phyloP scores from a whole-genome alignment of 2,113 vertebrate species.

The Apaloderma vittatum region DNA sequence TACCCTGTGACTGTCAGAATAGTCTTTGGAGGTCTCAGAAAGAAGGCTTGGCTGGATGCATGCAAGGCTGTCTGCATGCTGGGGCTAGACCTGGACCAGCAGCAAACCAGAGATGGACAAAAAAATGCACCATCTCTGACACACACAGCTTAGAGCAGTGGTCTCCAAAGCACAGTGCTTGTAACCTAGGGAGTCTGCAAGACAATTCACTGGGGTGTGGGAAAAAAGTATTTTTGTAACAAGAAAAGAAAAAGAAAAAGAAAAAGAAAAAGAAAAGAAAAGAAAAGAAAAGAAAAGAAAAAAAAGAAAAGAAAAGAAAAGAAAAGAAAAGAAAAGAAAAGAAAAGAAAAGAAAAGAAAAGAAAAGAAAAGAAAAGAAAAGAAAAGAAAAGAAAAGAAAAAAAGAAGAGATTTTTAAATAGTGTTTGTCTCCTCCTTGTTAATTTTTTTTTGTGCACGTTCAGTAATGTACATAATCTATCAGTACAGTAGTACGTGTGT shows the following conservation, averaged over 20 bases:
- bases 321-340: too few species aligned
- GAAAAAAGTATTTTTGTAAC: not conserved
- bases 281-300: not conserved
- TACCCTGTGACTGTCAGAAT: not conserved
- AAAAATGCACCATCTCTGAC: not conserved
- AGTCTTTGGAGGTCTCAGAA: not conserved
- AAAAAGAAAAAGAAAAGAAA: not conserved
- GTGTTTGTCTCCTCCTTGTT: not conserved
- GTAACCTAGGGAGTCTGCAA: not conserved
- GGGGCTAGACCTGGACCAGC: not conserved
- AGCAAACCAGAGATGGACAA: not conserved
- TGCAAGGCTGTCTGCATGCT: not conserved
- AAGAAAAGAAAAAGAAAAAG: not conserved
- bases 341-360: not conserved
- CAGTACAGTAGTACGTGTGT: not conserved
- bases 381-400: not conserved
- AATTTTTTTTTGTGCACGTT: not conserved
- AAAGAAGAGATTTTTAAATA: not conserved
- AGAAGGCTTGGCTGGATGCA: not conserved
- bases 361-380: not conserved
- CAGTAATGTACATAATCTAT: not conserved
- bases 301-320: too few species aligned
- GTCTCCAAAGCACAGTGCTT: not conserved
- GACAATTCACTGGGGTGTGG: not conserved
- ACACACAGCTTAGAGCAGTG: not conserved